phyloP scores from a whole-genome alignment of 37 sponge, comb jelly and placozoan genomes.

The Bolinopsis microptera region DNA sequence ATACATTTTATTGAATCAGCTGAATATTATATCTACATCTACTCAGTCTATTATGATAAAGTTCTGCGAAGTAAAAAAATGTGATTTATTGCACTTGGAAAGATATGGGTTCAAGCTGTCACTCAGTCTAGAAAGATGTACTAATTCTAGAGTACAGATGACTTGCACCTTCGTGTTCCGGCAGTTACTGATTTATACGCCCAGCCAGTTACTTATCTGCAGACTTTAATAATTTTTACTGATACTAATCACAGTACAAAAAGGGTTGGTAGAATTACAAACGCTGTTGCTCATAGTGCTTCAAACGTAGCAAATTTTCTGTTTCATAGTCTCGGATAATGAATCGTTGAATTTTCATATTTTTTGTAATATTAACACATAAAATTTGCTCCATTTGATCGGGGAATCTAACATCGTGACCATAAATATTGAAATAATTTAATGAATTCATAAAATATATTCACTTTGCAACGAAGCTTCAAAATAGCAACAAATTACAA shows the following conservation, averaged over 20 bases:
- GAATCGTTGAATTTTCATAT: background rate
- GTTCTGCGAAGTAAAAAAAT: too few relatives aligned
- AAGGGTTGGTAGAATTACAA: background rate
- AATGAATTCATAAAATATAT: conserved; percentile 59
- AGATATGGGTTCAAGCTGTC: too few relatives aligned
- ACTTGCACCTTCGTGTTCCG: too few relatives aligned
- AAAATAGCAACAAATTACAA: conserved; percentile 38
- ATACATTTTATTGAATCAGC: too few relatives aligned
- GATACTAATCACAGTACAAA: background rate
- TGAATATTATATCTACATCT: too few relatives aligned
- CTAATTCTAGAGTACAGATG: too few relatives aligned
- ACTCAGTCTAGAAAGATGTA: too few relatives aligned
- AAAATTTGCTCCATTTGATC: background rate
- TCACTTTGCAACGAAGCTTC: conserved; percentile 20
- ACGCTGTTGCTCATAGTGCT: background rate
- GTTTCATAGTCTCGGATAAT: background rate
- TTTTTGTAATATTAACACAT: background rate
- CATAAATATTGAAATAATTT: conserved; percentile 48
- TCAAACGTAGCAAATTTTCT: background rate
- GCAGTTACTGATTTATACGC: too few relatives aligned
- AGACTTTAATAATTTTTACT: background rate
- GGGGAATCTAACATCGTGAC: background rate
- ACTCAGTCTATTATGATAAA: too few relatives aligned
- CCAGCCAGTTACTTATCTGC: background rate
- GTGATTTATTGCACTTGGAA: too few relatives aligned